Base-by-base conservation (phyloP, 2,797 vertebrate species). In the Capromys pilorides region DNA sequence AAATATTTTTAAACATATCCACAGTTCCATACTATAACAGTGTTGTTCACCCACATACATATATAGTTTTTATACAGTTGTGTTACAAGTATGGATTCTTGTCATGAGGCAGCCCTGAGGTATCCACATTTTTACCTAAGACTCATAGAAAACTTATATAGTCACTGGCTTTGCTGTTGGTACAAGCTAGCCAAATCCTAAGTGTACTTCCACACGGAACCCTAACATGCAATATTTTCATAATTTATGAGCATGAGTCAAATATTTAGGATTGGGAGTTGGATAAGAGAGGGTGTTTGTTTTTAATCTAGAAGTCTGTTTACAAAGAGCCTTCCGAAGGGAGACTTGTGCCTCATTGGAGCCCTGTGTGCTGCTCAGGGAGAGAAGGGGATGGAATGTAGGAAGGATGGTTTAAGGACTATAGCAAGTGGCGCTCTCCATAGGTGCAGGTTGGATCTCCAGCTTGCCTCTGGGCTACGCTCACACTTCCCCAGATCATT, bases 251-350 rank as follows among this genome's bases (percentile, higher is more conserved):
- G 49, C 45, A 77, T 18, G 41, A 71, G 79, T 83, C 77, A 96
- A 86, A 81, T 90, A 71, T 77, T 91, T 91, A 71, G 75, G 41
- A 18, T 14, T 3, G 12, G 45, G 11, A 36, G 33, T 94, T 61
- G 39, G 24, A 87, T 86, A n/a, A 51, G 71, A 85, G 49, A 64
- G 67, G 84, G 41, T 78, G n/a, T 94, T 92, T 88, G 45, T 41
- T 95, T 95, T 89, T 77, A 71, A 80, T 94, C 39, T 94, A 88
- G 86, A 96, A 79, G 84, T 92, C 62, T 77, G 67, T 86, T 95
- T 94, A 89, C 28, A 67, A 61, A 95, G 90, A 95, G 69, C 62
- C 45, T 89, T 67, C 67, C 73, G 81, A 66, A 78, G 19, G 62
- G 59, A 67, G 79, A 64, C 28, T 94, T 69, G 85, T 88, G 81